A percentile compares a stretch with the other conserved stretches of the same genome.
phyloP scores from a whole-genome alignment of 2,113 vertebrate genomes.

The Falcunculus frontatus region DNA sequence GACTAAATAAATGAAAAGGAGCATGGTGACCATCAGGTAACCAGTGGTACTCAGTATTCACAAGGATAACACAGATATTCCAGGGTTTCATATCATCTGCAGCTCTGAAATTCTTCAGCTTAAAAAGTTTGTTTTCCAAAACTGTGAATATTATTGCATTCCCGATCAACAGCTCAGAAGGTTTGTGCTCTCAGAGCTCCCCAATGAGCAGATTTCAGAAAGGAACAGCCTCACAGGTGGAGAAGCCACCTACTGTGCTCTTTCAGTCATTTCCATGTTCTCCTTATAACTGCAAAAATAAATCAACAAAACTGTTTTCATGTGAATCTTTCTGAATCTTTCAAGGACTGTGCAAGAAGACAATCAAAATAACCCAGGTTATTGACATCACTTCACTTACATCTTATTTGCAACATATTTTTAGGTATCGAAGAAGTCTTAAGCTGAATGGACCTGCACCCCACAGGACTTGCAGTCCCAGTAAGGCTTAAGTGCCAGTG shows the following conservation, averaged over 20 bases:
- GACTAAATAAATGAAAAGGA: background rate
- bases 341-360: background rate
- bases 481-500: background rate
- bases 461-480: background rate
- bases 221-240: background rate
- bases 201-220: background rate
- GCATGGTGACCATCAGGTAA: background rate
- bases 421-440: background rate
- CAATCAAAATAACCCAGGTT: background rate
- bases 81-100: background rate
- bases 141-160: background rate
- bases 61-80: background rate
- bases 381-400: background rate
- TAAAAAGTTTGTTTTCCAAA: background rate
- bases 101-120: background rate
- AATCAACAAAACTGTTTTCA: background rate
- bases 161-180: background rate
- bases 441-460: background rate
- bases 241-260: background rate
- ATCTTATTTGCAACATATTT: background rate
- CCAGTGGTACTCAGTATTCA: background rate
- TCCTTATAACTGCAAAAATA: background rate
- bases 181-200: background rate
- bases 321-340: background rate
- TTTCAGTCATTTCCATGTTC: background rate